Evolutionary conservation across 2,113 vertebrate genomes (phyloP).

Genomic region (Mungos mungo): DNA sequence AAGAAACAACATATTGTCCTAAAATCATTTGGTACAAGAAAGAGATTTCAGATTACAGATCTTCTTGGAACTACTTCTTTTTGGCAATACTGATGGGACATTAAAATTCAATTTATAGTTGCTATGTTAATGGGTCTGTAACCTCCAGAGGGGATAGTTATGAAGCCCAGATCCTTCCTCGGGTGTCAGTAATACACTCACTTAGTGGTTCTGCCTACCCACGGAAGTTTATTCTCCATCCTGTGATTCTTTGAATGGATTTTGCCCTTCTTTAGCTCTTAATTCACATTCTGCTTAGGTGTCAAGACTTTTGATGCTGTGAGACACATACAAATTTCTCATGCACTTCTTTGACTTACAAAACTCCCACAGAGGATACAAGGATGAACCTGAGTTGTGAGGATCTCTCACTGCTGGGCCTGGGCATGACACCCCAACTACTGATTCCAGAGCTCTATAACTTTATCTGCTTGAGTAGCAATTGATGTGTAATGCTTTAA

Average conservation of each 20-base stretch:
- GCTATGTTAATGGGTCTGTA: not conserved
- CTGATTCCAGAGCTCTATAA: not conserved
- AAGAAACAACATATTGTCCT: not conserved
- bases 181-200: not conserved
- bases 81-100: not conserved
- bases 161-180: not conserved
- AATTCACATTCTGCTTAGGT: not conserved
- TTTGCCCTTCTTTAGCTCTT: not conserved
- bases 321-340: not conserved
- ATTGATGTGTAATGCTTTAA: not conserved
- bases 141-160: not conserved
- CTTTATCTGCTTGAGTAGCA: not conserved
- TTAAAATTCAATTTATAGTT: not conserved
- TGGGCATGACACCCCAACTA: not conserved
- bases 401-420: not conserved
- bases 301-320: not conserved
- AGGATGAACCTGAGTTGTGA: not conserved
- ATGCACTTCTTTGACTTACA: not conserved
- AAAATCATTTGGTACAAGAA: not conserved
- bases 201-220: not conserved
- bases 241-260: not conserved
- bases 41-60: not conserved
- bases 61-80: not conserved
- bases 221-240: not conserved
- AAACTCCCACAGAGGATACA: not conserved